phyloP scores from a whole-genome alignment of 2,888 invertebrate genomes.

The Drosophila koepferae region DNA sequence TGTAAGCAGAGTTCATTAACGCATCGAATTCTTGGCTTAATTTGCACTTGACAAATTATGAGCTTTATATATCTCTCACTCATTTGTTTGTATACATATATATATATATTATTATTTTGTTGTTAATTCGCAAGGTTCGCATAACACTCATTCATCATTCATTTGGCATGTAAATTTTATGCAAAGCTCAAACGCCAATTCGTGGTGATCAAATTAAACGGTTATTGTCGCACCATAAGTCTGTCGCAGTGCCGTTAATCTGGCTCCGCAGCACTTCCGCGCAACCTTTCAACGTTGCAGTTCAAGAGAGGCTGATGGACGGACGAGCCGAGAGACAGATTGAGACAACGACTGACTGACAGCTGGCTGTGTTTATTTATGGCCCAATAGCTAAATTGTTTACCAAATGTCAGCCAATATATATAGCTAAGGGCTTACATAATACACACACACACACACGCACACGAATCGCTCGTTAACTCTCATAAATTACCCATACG shows the following conservation, averaged over 20 bases:
- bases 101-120: not conserved
- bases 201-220: conserved; percentile 53
- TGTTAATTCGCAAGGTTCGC: conserved; percentile 41
- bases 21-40: conserved; percentile 40
- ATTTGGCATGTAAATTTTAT: conserved; percentile 60
- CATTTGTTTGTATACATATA: not conserved
- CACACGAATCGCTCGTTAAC: not conserved
- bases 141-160: conserved; percentile 18
- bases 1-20: conserved; percentile 54
- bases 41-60: conserved; percentile 31
- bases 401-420: conserved; percentile 41
- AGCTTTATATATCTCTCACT: not conserved
- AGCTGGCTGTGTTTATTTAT: conserved; percentile 32
- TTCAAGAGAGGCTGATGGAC: conserved; percentile 6
- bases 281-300: conserved; percentile 62
- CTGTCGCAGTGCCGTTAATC: conserved; percentile 56
- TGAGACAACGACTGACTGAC: conserved; percentile 2
- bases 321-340: not conserved
- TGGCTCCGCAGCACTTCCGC: conserved; percentile 59
- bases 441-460: conserved; percentile 12
- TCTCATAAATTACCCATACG: conserved; percentile 69
- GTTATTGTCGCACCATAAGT: conserved; percentile 65
- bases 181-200: conserved; percentile 34
- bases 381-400: conserved; percentile 57
- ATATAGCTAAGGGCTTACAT: conserved; percentile 30